Base-by-base conservation (phyloP, 2,888 invertebrate genomes). In the Deilephila porcellus region DNA sequence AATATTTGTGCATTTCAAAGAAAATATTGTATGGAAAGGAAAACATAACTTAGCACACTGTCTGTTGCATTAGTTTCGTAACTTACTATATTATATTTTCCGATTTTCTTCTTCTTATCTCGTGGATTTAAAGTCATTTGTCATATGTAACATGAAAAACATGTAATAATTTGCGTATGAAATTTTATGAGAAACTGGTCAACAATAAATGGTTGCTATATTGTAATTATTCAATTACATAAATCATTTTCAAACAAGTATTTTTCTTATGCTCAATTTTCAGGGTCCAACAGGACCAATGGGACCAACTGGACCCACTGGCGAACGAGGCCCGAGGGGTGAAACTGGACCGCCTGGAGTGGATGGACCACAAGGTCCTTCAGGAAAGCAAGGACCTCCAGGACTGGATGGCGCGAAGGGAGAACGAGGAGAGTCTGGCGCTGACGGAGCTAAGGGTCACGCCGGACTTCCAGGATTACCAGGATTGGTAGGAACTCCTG, bases 381-480 rank as follows among this genome's bases (percentile, higher is more conserved):
- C 97, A 77, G 98, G 98, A 59, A 97, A 97, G 88, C 94, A 96
- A 71, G 98, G 98, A 1, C 95, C 96, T 4, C 94, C 96, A 37
- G 98, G 98, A 0, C 84, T 96, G 3, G 97, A 97, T 83, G 98
- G 98, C 4, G 84, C 90, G 0, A 97, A 97, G 75, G 96, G 96
- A 45, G 95, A 95, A 73, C 82, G 92, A 2, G 96, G 96, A 0
- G 96, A 96, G 77, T 76, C 92, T 0, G 98, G 98, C 2, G 93
- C 95, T 1, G 96, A 97, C 84, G 98, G 98, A 32, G 91, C 96
- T 3, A 98, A 98, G 87, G 98, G 98, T 8, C 98, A 98, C 85
- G 95, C 97, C 60, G 98, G 98, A n/a, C 91, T 98, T 60, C 97
- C 97, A 77, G 98, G 98, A 7, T 88, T 98, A 56, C 98, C 97